Base-by-base conservation (phyloP, 2,113 vertebrate genomes). In the Callaeas wilsoni region DNA sequence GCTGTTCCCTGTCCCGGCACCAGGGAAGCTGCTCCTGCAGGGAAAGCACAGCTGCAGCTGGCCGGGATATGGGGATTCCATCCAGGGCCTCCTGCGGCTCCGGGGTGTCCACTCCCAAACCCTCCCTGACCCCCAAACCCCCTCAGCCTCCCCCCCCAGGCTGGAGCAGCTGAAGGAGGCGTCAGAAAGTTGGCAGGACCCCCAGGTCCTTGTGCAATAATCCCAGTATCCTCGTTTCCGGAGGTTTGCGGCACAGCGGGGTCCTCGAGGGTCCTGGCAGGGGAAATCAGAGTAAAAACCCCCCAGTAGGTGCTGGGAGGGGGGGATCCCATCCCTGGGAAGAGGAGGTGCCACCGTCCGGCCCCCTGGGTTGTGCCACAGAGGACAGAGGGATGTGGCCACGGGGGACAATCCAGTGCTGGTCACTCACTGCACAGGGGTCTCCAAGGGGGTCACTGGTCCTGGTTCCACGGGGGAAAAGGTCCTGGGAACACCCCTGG, bases 401-500 rank as follows among this genome's bases (percentile, higher is more conserved):
- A 4, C 8, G 50, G 55, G 67, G 84, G 52, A 33, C 1, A n/a
- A 21, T 4, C 53, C 6, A 3, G 30, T 3, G 47, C 16, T 0
- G 7, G 62, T 32, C 85, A 75, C 81, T 87, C 92, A 33, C 47
- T 22, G 70, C 12, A 1, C 32, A 1, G 78, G 47, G n/a, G 7
- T 64, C 12, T 22, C 35, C 1, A 0, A 2, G 15, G 5, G 17
- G 37, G 16, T 53, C 20, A 2, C 12, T 3, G 7, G 2, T 47
- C 37, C 65, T 2, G 4, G 9, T 4, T 4, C 33, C 17, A 0
- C 0, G 11, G 35, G 42, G 8, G 9, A 13, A 22, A 33, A 47
- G 5, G 2, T 25, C 29, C 22, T 1, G 6, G 78, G 47, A 76
- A 9, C 69, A 50, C 25, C 77, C 37, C 0, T 3, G 41, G 20